Evolutionary conservation across 2,888 invertebrate genomes (phyloP).

Genomic region (Melanchra persicariae): DNA sequence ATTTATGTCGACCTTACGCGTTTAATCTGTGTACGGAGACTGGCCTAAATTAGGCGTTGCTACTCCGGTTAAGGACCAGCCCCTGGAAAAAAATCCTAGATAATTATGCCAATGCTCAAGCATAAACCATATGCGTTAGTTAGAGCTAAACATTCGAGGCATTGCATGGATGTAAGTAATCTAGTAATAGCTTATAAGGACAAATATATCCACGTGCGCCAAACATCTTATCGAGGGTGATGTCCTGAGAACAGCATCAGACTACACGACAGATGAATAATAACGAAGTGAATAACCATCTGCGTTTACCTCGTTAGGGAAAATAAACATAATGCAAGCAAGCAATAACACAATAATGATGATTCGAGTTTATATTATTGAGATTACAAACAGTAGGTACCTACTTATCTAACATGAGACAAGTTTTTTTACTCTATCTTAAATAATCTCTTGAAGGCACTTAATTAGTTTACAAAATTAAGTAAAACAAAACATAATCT

Average conservation of each 20-base stretch:
- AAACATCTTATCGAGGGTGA: conserved; percentile 32
- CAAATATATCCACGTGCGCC: conserved; percentile 33
- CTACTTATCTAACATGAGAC: conserved; percentile 59
- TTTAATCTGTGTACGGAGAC: too few species aligned
- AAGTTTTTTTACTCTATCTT: conserved; percentile 62
- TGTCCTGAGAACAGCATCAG: conserved; percentile 55
- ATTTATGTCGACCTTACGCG: too few species aligned
- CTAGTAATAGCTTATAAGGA: conserved; percentile 20
- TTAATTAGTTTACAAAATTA: conserved; percentile 38
- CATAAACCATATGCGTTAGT: too few species aligned
- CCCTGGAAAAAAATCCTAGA: too few species aligned
- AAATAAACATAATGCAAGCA: conserved; percentile 46
- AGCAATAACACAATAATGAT: conserved; percentile 46
- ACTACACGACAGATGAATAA: conserved; percentile 52
- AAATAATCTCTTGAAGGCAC: conserved; percentile 70
- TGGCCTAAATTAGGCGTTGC: too few species aligned
- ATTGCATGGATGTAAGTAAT: not conserved
- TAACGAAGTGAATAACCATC: conserved; percentile 42
- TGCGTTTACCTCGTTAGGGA: conserved; percentile 54
- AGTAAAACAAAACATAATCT: conserved; percentile 35
- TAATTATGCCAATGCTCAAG: too few species aligned
- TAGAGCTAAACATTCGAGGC: not conserved
- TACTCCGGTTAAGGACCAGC: too few species aligned
- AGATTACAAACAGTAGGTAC: conserved; percentile 74
- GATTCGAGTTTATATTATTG: conserved; percentile 64